Evolutionary conservation across 2,797 vertebrate species (phyloP), one percentile per base, ranked within the genome.

Genomic region (Enteromius anoplus): DNA sequence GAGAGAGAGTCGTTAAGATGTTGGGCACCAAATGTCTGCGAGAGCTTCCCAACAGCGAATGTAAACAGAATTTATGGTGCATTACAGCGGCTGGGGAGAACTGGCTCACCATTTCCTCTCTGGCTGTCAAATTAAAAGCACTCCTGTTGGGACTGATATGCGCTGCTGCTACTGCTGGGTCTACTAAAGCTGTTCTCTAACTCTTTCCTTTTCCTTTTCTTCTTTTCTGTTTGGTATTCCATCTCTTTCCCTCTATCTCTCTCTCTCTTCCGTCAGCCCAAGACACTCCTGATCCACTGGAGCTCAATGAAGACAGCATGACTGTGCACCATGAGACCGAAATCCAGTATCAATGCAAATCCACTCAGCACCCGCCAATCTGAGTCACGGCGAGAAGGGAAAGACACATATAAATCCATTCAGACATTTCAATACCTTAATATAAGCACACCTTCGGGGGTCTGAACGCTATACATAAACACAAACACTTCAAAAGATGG

Each of bases 41-140:
- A 88, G 85, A 87, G 89, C 82, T 89, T 88, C 85, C 87, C 88
- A 85, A 86, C 89, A 83, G 90, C 42, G 84, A 91, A 90, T 87
- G 90, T 93, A 93, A 93, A 93, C 90, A 88, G 90, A 92, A 89
- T 91, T 93, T 91, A 93, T 91, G 91, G 91, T 88, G 92, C 91
- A 91, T 91, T 89, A 90, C 88, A 79, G 86, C 89, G 62, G 79
- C 88, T 88, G 84, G 83, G 81, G 80, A 82, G 81, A 80, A 84
- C 78, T 87, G 88, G 88, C 88, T 87, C 85, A 90, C 80, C 85
- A 62, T 85, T 88, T 88, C 85, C 82, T 82, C 85, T 71, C 77
- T 88, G 89, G 68, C 81, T 81, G 90, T 90, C 91, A 90, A 91
- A 92, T 92, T 91, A 89, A 92, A 93, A 87, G 42, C 73, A 64